phyloP scores from a whole-genome alignment of 2,888 invertebrate genomes.

The Apodemia hepburni region DNA sequence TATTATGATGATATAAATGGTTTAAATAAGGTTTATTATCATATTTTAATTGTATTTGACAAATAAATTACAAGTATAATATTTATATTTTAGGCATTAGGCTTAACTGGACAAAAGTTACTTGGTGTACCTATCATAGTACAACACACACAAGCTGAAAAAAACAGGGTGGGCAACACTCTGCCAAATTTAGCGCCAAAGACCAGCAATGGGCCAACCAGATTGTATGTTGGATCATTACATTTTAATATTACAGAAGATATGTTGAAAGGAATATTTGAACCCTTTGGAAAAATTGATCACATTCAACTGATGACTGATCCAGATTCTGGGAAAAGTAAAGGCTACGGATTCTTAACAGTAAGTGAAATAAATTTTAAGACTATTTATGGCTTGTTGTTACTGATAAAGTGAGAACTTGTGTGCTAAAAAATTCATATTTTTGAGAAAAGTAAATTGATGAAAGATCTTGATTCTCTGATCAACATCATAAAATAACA shows the following conservation, averaged over 20 bases:
- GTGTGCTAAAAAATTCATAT: too few relatives aligned
- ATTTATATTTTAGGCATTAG: slow-evolving; percentile 87
- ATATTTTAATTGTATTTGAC: too few relatives aligned
- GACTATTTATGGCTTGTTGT: too few relatives aligned
- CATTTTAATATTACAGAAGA: slow-evolving; percentile 99
- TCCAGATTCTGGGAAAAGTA: slow-evolving; percentile 95
- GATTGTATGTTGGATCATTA: slow-evolving; percentile 97
- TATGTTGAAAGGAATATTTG: slow-evolving; percentile 98
- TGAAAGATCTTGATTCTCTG: too few relatives aligned
- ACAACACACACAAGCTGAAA: slow-evolving; percentile 98
- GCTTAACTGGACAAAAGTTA: slow-evolving; percentile 96
- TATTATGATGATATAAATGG: too few relatives aligned
- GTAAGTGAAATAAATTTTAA: slow-evolving; percentile 75
- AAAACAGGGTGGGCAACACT: slow-evolving; percentile 94
- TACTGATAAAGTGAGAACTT: too few relatives aligned
- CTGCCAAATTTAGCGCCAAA: slow-evolving; percentile 92
- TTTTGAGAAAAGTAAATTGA: too few relatives aligned
- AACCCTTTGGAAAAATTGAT: slow-evolving; percentile 98
- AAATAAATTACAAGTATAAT: too few relatives aligned
- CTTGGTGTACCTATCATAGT: slow-evolving; percentile 98
- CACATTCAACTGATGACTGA: slow-evolving; percentile 97
- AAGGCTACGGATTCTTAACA: slow-evolving; percentile 98
- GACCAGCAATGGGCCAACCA: slow-evolving; percentile 95
- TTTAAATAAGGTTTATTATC: too few relatives aligned
- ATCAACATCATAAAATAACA: too few relatives aligned